Base-by-base conservation (phyloP, 2,888 invertebrate species). In the Ornithoptera priamus region DNA sequence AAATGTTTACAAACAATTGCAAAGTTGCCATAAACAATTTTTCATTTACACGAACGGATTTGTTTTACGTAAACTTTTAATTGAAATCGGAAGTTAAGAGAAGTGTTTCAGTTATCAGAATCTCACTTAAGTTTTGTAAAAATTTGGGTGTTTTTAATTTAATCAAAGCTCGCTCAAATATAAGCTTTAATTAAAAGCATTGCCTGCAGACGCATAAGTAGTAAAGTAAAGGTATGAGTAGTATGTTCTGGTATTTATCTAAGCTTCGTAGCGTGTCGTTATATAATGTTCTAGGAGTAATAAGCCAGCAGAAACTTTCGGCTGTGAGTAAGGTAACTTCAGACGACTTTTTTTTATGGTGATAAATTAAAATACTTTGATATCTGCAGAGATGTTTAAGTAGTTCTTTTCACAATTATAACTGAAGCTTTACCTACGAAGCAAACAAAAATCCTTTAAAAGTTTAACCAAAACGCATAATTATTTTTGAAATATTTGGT, bases 61-160 rank as follows among this genome's bases (percentile, higher is more conserved):
- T 57, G 57, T 36, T 20, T 62, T 12, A 66, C 36, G 30, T 5
- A 36, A 66, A 57, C 36, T 61, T 68, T 66, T 66, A 66, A 62
- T 69, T 69, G 42, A 50, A 63, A 57, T 6, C 57, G 39, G n/a
- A 57, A 57, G 57, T 57, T 57, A 20, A 57, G 57, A 53, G 8
- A 39, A 39, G 39, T 39, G 39, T 10, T 39, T 10, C 39, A n/a
- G 53, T 53, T 53, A 53, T 53, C 62, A 62, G 62, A 62, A 22
- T 20, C 39, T 62, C 8, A 39, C 39, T 39, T 42, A 42, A 39
- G 53, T 53, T 53, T 12, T 17, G 39, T n/a, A 39, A 39, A 39
- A 39, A 39, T 39, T 39, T 39, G 39, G 10, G 50, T 17, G 50
- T 50, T 50, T 17, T 50, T 18, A 18, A 50, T 17, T 39, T 50